Conservation (phyloP, 2,113 vertebrate species). For the Psammodynastes pulverulentus region DNA sequence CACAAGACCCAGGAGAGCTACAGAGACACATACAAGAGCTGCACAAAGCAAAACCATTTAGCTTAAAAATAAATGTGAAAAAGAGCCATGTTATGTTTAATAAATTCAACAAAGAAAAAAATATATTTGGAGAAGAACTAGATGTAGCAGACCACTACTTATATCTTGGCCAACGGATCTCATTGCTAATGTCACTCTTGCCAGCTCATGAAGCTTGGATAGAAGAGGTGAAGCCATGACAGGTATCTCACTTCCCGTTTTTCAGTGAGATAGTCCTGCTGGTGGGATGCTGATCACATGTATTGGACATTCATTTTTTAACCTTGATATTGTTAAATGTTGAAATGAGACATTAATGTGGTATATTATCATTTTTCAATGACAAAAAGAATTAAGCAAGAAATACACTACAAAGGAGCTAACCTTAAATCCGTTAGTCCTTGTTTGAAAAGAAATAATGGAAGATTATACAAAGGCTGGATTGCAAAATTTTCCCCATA, state of each 20-base stretch:
- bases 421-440: not conserved
- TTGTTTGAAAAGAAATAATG: not conserved
- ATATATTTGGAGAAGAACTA: too few relatives aligned
- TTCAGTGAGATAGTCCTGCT: not conserved
- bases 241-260: not conserved
- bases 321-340: not conserved
- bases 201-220: too few relatives aligned
- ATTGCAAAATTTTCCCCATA: constrained; percentile 18
- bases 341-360: constrained; percentile 21
- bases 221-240: too few relatives aligned
- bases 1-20: too few relatives aligned
- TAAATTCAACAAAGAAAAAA: too few relatives aligned
- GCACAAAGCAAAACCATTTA: too few relatives aligned
- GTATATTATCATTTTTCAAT: not conserved
- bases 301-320: not conserved
- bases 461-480: constrained; percentile 11
- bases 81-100: too few relatives aligned
- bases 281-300: not conserved
- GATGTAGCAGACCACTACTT: too few relatives aligned
- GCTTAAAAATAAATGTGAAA: too few relatives aligned
- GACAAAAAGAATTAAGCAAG: not conserved
- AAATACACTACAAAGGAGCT: not conserved
- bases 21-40: too few relatives aligned
- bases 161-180: too few relatives aligned
- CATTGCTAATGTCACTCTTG: too few relatives aligned